Conservation (phyloP, 2,797 vertebrate genomes). For the Monodelphis domestica region DNA sequence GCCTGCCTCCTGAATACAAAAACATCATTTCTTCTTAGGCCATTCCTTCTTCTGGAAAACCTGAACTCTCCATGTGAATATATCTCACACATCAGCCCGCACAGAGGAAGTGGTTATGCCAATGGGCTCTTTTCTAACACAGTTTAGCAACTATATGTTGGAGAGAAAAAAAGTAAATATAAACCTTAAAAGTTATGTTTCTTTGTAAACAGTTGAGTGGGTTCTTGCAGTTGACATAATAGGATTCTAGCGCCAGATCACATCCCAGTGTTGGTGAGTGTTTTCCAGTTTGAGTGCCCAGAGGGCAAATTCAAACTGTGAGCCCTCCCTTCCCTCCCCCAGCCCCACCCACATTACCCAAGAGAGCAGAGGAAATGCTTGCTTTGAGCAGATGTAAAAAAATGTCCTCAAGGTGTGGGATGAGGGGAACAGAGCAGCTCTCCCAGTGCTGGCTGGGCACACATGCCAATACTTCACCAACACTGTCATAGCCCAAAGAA, state of each 20-base stretch:
- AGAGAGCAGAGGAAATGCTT: too few species aligned
- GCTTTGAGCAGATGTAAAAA: too few species aligned
- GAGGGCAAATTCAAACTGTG: too few species aligned
- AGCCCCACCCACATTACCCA: too few species aligned
- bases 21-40: conserved; percentile 28
- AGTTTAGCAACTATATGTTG: background rate
- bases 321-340: too few species aligned
- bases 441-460: too few species aligned
- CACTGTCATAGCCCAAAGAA: background rate
- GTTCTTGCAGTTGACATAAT: background rate
- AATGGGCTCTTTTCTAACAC: background rate
- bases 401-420: too few species aligned
- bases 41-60: conserved; percentile 18
- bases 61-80: background rate
- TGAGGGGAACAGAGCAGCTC: too few species aligned
- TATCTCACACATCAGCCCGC: background rate
- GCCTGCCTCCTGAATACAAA: conserved; percentile 56
- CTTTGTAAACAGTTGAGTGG: background rate
- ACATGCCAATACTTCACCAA: too few species aligned
- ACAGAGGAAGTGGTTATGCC: background rate
- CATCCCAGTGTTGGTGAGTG: too few species aligned
- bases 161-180: background rate
- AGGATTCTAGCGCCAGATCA: background rate
- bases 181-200: background rate
- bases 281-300: too few species aligned